Evolutionary conservation across 2,797 vertebrate genomes (phyloP).

Genomic region (Myotis pilosus): DNA sequence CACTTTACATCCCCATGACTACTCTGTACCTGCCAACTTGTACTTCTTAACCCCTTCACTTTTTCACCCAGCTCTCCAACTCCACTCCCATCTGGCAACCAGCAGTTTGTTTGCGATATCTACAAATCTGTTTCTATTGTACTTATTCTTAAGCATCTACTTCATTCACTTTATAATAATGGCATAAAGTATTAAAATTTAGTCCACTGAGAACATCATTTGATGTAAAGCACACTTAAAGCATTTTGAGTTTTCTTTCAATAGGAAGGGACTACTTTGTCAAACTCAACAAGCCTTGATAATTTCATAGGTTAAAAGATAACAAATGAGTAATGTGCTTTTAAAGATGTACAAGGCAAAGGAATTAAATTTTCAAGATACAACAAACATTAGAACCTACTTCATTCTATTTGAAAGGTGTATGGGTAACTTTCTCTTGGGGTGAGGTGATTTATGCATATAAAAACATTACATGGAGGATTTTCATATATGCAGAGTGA

Average conservation of each 20-base stretch:
- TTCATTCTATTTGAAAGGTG: background rate
- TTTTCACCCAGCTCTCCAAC: background rate
- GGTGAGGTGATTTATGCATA: background rate
- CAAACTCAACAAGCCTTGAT: background rate
- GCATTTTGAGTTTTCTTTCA: background rate
- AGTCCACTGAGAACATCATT: background rate
- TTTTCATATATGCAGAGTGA: background rate
- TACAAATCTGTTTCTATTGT: background rate
- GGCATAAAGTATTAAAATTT: background rate
- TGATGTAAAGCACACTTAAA: background rate
- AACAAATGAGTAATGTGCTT: background rate
- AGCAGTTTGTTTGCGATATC: background rate
- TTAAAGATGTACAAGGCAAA: background rate
- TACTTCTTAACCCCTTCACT: background rate
- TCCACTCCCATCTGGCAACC: background rate
- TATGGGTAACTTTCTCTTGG: background rate
- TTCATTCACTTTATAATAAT: background rate
- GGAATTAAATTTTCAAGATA: background rate
- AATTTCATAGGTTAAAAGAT: background rate
- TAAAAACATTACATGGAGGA: background rate
- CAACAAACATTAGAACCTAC: background rate
- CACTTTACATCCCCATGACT: background rate
- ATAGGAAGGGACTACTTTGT: background rate
- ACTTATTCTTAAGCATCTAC: background rate
- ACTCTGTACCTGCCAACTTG: background rate